Conservation (phyloP, 2,113 vertebrate genomes). For the Fregata magnificens region DNA sequence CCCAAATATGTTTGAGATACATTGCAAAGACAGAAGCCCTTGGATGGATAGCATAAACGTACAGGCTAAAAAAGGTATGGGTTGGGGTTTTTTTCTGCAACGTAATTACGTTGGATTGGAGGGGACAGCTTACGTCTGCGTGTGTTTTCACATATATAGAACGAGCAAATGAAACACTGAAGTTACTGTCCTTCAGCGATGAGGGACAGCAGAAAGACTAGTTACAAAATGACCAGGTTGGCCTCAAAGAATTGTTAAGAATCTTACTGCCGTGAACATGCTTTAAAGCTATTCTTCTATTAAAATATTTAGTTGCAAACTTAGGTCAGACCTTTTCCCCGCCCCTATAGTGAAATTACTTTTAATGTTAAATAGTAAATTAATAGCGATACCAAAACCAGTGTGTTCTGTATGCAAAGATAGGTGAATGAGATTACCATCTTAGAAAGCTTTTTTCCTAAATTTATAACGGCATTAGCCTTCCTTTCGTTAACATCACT, state of each 20-base stretch:
- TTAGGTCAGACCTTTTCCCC: not conserved
- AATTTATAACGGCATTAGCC: not conserved
- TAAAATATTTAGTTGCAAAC: not conserved
- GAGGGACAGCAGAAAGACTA: not conserved
- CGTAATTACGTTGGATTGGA: not conserved
- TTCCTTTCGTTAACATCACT: not conserved
- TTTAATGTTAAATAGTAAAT: not conserved
- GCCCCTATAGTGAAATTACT: not conserved
- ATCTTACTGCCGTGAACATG: not conserved
- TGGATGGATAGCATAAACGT: fast-evolving
- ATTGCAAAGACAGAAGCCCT: not conserved
- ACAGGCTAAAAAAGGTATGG: not conserved
- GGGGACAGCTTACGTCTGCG: not conserved
- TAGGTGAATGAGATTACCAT: not conserved
- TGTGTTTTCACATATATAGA: not conserved
- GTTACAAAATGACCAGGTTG: not conserved
- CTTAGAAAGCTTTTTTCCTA: not conserved
- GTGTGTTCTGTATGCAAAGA: not conserved
- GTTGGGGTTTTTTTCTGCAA: not conserved
- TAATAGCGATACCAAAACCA: not conserved
- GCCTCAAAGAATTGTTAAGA: not conserved
- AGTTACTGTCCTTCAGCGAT: not conserved
- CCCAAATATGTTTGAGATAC: not conserved
- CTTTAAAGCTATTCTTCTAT: not conserved
- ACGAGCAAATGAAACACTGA: not conserved